These are phyloP conservation scores for Noctilio leporinus DNA, from an alignment of 2,113 vertebrate genomes.

Conservation along the genomic window DNA sequence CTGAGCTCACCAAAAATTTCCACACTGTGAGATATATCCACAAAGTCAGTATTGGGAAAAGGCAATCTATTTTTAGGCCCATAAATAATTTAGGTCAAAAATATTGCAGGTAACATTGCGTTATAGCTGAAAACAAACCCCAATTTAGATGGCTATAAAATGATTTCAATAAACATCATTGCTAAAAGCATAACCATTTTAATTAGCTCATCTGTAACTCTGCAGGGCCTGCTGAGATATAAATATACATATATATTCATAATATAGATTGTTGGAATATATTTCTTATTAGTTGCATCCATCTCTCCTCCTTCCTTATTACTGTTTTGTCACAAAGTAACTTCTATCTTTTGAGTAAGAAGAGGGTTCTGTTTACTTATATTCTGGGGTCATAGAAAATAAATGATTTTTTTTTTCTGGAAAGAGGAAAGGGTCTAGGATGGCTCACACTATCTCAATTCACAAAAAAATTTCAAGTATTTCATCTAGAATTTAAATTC, in stretches of 20 bases:
- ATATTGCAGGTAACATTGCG: constrained; percentile 57
- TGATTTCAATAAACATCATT: constrained; percentile 66
- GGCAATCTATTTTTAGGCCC: constrained; percentile 52
- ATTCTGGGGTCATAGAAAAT: neutral
- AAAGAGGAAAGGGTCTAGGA: neutral
- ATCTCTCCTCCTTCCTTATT: neutral
- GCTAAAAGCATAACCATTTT: constrained; percentile 68
- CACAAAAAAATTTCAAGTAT: neutral
- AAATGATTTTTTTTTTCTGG: neutral
- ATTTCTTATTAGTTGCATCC: constrained; percentile 24
- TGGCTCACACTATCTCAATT: neutral
- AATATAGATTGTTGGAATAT: constrained; percentile 43
- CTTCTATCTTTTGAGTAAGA: constrained; percentile 2
- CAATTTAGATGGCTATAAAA: constrained; percentile 54
- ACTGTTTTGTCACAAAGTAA: constrained; percentile 15
- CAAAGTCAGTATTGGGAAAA: neutral
- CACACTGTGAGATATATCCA: neutral
- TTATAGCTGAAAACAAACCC: constrained; percentile 58
- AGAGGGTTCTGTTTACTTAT: constrained; percentile 1
- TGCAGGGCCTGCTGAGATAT: constrained; percentile 56
- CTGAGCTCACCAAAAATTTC: constrained; percentile 33
- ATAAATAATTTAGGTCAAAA: constrained; percentile 67
- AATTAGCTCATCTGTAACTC: constrained; percentile 70
- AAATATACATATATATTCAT: constrained; percentile 62
- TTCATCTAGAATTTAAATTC: neutral